Percentiles rank a stretch among this genome's conserved stretches.
Evolutionary conservation across 2,113 vertebrate species (phyloP).

Genomic region (Muntiacus muntjak): DNA sequence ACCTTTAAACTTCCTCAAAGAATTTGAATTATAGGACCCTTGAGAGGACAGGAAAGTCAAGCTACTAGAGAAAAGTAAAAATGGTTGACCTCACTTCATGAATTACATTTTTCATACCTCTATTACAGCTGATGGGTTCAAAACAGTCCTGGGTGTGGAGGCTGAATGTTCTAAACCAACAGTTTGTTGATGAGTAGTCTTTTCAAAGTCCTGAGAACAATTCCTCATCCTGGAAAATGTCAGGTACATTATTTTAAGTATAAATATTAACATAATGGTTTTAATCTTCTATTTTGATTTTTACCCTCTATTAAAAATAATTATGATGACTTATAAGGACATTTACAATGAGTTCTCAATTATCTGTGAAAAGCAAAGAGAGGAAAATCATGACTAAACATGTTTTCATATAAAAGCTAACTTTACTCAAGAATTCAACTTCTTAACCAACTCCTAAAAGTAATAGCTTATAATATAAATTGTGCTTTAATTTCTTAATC

Average conservation of each 20-base stretch:
- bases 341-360: not conserved
- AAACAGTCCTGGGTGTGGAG: not conserved
- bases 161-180: not conserved
- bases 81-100: slow-evolving; percentile 20
- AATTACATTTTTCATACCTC: slow-evolving; percentile 69
- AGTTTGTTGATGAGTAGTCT: not conserved
- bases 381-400: not conserved
- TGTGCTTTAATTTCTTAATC: slow-evolving; percentile 24
- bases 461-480: not conserved
- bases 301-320: slow-evolving; percentile 22
- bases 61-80: slow-evolving; percentile 30
- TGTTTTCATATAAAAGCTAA: not conserved
- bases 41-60: slow-evolving; percentile 28
- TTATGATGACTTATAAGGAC: not conserved
- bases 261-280: not conserved
- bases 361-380: not conserved
- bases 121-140: slow-evolving; percentile 12
- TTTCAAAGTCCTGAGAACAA: slow-evolving; percentile 49
- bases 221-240: slow-evolving; percentile 67
- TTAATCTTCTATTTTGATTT: not conserved
- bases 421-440: slow-evolving; percentile 19
- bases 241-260: slow-evolving; percentile 35
- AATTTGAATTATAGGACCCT: slow-evolving; percentile 1
- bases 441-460: slow-evolving; percentile 13
- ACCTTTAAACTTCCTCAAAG: not conserved